phyloP scores from a whole-genome alignment of 2,888 invertebrate species.

The Hanleya hanleyi region DNA sequence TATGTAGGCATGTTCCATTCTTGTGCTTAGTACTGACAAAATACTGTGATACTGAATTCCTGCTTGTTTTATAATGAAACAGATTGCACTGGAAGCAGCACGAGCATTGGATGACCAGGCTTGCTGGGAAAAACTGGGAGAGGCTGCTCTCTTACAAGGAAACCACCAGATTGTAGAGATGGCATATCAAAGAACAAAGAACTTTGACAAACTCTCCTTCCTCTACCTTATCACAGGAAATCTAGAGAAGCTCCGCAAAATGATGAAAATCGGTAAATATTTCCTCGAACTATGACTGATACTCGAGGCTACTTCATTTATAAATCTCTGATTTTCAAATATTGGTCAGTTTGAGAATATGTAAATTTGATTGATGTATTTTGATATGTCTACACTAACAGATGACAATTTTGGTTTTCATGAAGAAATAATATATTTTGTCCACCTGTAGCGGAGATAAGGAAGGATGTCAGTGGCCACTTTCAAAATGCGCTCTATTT shows the following conservation, averaged over 20 bases:
- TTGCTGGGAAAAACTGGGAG: slow-evolving; percentile 97
- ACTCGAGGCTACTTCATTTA: no score
- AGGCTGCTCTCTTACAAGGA: slow-evolving; percentile 92
- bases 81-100: slow-evolving; percentile 92
- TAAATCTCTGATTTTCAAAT: no score
- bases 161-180: slow-evolving; percentile 89
- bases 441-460: slow-evolving; percentile 85
- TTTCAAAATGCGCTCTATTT: slow-evolving; percentile 95
- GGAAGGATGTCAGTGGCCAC: slow-evolving; percentile 97
- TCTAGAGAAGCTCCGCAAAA: slow-evolving; percentile 95
- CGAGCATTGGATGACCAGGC: slow-evolving; percentile 93
- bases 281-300: no score
- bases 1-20: no score
- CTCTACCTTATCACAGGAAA: slow-evolving; percentile 98
- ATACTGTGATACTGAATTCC: no score
- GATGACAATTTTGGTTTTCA: no score
- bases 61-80: slow-evolving; percentile 3
- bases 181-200: slow-evolving; percentile 99
- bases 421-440: neutral
- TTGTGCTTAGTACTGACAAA: no score
- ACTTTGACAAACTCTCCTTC: slow-evolving; percentile 98
- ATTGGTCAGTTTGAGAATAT: no score
- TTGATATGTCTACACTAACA: no score
- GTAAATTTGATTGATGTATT: no score
- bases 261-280: slow-evolving; percentile 90